Base-by-base conservation (phyloP, 2,888 invertebrate genomes). In the Steinernema hermaphroditum region DNA sequence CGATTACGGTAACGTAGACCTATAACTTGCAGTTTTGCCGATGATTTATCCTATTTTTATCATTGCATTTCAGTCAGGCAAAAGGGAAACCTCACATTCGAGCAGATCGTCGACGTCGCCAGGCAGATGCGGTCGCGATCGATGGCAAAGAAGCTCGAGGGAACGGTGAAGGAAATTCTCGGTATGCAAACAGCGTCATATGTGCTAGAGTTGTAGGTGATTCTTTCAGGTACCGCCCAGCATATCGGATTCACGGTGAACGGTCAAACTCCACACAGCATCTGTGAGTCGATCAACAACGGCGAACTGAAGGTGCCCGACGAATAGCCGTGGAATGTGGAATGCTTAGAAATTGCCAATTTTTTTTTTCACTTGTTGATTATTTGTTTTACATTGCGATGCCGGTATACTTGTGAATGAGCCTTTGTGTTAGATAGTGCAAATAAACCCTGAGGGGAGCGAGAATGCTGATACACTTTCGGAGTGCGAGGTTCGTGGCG, bases 41-140 rank as follows among this genome's bases (percentile, higher is more conserved):
- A n/a, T n/a, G n/a, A n/a, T n/a, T n/a, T n/a, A n/a, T n/a, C n/a
- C n/a, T n/a, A n/a, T n/a, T n/a, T n/a, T n/a, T n/a, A n/a, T n/a
- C n/a, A n/a, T n/a, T n/a, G n/a, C 37, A 37, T 68, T 91, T 80
- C 89, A 95, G 94, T 99, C 78, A 97, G 97, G 88, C 98, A 98
- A 91, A 94, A 91, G 89, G 98, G 98, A 78, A 97, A 96, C 89
- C 91, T 98, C 82, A 90, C 93, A 1, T 91, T 97, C 78, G 97
- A 97, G 87, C 97, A 98, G 87, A 91, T 99, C 8, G 87, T 95
- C 74, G 89, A 90, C 74, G 95, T 97, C 88, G 96, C 98, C 32
- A 92, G 93, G 84, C 90, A 91, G 76, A 98, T 99, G 96, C 91
- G 93, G 87, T 91, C 93, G 0, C 91, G 97, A 78, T 97, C 97